Evolutionary conservation across 2,888 invertebrate species (phyloP).

Genomic region (Dynastes grantii): DNA sequence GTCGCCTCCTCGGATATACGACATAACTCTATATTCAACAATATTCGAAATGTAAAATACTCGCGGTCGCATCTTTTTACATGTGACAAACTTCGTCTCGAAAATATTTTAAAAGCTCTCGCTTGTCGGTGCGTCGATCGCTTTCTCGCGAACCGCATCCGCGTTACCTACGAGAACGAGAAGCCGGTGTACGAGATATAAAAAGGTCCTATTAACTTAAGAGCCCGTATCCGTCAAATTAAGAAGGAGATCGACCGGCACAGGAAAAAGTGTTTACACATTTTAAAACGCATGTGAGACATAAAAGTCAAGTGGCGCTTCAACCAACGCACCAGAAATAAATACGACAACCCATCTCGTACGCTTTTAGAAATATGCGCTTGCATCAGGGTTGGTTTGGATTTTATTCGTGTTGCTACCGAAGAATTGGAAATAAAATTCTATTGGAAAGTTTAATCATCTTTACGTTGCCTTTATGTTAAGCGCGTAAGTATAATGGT

Average conservation of each 20-base stretch:
- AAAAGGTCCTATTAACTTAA: constrained; percentile 57
- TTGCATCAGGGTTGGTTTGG: constrained; percentile 4
- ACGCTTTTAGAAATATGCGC: constrained; percentile 38
- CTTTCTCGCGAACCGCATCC: constrained; percentile 42
- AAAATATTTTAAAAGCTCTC: constrained; percentile 45
- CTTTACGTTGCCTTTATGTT: too few relatives aligned
- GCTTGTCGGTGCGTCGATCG: constrained; percentile 29
- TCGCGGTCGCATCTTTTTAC: not conserved
- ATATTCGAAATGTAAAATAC: not conserved
- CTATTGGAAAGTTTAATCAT: not conserved
- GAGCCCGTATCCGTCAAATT: constrained; percentile 59
- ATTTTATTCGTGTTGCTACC: not conserved
- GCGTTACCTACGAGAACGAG: not conserved
- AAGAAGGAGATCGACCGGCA: constrained; percentile 47
- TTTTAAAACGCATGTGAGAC: constrained; percentile 57
- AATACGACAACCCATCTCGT: constrained; percentile 39
- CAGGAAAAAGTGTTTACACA: constrained; percentile 57
- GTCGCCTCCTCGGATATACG: too few relatives aligned
- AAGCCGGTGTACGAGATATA: constrained; percentile 32
- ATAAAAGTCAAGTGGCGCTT: constrained; percentile 59
- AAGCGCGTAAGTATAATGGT: too few relatives aligned
- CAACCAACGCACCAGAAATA: constrained; percentile 47
- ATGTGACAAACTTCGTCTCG: constrained; percentile 34
- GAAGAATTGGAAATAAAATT: constrained; percentile 7
- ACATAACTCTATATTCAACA: too few relatives aligned